Evolutionary conservation across 2,888 invertebrate species (phyloP), one percentile per base, ranked within the genome.

Genomic region (Ochropleura leucogaster): DNA sequence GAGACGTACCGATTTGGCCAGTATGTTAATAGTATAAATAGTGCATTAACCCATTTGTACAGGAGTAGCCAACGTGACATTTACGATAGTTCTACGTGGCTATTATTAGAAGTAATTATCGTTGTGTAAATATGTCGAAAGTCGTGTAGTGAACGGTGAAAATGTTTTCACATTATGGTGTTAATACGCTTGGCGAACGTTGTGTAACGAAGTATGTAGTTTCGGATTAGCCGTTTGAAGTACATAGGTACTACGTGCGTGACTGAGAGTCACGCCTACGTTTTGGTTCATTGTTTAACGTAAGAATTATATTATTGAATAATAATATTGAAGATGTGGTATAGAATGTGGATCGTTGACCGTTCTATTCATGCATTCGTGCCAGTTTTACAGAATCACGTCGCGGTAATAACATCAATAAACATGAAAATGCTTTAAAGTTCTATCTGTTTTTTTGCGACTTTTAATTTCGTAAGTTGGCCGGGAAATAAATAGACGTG

Each of bases 131-230:
- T 69, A 63, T 67, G 62, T 69, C 44, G 60, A 79, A 85, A 79
- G 42, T 70, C 51, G 59, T 65, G 67, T 46, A n/a, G 55, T 74
- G 8, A 70, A 79, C 60, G 60, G 79, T 69, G 82, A 84, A 84
- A 84, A 72, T 79, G 55, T 79, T 46, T 87, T 87, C 71, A 83
- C 82, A 87, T 47, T 77, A 62, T 44, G 62, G 53, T 79, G 87
- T 64, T 77, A 87, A 86, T 64, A 62, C 30, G 69, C 55, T 55
- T 47, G n/a, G 59, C 49, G 62, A 76, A 76, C 59, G 55, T 74
- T 72, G 68, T 74, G 65, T 65, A 76, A 71, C 44, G 46, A 71
- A 65, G 57, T 59, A 59, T 49, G 46, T 65, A 79, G 64, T 74
- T 75, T 79, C 16, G 70, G 68, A 74, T 67, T 42, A 67, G 44